Percentiles rank a stretch among this genome's conserved stretches.
phyloP scores from a whole-genome alignment of 2,113 vertebrate genomes.

The Electrona antarctica region DNA sequence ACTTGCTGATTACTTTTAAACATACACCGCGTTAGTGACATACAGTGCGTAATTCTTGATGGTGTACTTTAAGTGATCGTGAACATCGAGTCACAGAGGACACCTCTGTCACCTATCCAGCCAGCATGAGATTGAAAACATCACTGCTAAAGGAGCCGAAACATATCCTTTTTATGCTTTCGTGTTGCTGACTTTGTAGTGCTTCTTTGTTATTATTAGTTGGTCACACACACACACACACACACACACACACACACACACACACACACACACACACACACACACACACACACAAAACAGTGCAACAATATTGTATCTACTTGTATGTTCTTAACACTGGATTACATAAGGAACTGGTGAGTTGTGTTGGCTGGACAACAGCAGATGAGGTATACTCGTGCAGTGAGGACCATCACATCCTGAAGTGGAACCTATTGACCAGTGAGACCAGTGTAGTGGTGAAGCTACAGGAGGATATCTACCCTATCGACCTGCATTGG shows the following conservation, averaged over 20 bases:
- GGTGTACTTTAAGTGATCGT: slow-evolving; percentile 29
- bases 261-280: background rate
- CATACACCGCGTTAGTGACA: background rate
- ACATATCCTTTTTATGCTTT: slow-evolving; percentile 90
- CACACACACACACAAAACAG: background rate
- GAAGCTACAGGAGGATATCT: slow-evolving; percentile 87
- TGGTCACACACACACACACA: no score
- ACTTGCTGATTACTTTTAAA: background rate
- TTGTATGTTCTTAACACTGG: slow-evolving; percentile 75
- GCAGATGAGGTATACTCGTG: slow-evolving; percentile 95
- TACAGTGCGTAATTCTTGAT: background rate
- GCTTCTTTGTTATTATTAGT: no score
- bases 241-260: background rate
- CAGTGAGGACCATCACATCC: slow-evolving; percentile 93
- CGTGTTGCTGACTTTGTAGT: no score
- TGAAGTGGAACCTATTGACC: slow-evolving; percentile 91
- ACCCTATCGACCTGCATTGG: slow-evolving; percentile 93
- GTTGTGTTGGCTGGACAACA: slow-evolving; percentile 94
- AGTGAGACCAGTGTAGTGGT: slow-evolving; percentile 85
- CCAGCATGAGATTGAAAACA: slow-evolving; percentile 90
- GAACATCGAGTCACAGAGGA: slow-evolving; percentile 9
- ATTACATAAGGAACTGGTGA: slow-evolving; percentile 93
- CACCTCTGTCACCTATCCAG: background rate
- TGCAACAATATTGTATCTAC: background rate
- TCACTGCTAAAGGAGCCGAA: slow-evolving; percentile 94